Conservation (phyloP, 2,113 vertebrate species). For the Cranoglanis bouderius region DNA sequence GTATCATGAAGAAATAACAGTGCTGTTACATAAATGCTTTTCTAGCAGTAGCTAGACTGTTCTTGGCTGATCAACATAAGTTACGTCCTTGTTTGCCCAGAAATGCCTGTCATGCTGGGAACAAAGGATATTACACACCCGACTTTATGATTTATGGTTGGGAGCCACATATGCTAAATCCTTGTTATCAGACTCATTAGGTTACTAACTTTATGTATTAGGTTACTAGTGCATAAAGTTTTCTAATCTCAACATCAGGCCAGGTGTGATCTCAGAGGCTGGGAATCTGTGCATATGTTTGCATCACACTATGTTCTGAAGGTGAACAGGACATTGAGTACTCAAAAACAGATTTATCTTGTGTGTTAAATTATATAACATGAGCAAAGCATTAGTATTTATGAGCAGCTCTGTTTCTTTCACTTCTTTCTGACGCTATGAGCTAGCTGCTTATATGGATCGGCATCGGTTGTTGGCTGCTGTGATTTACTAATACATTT, state of each 20-base stretch:
- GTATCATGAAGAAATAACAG: neutral
- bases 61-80: neutral
- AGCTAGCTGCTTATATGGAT: neutral
- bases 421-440: neutral
- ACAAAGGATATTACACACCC: neutral
- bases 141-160: neutral
- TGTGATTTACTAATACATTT: conserved; percentile 28
- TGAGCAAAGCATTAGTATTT: conserved; percentile 28
- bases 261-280: neutral
- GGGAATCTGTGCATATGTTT: neutral
- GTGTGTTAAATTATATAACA: conserved; percentile 7
- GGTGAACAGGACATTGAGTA: neutral
- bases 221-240: neutral
- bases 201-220: no score
- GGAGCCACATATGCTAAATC: neutral
- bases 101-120: neutral
- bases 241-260: neutral
- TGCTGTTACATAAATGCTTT: neutral
- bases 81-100: neutral
- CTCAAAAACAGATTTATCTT: neutral
- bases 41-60: neutral
- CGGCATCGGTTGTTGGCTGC: neutral
- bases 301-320: neutral
- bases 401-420: conserved; percentile 27
- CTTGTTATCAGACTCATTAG: neutral